Evolutionary conservation across 2,888 invertebrate species (phyloP), one percentile per base, ranked within the genome.

Genomic region (Craniophora ligustri): DNA sequence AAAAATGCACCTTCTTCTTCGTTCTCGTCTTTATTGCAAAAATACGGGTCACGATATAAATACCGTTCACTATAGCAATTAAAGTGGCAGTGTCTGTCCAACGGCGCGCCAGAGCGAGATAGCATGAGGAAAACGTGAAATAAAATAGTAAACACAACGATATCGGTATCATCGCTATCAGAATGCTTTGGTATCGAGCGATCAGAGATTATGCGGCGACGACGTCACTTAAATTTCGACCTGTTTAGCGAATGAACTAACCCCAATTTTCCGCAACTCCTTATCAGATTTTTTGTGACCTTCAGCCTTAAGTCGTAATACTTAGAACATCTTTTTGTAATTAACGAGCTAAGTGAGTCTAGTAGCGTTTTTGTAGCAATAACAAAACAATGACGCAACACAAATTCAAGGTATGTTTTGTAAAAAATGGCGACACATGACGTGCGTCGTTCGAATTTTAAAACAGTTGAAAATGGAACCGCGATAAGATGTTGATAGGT

Each of bases 71-170:
- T 79, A 75, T 69, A 76, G 77, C 78, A 79, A 81, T 84, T 82
- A 79, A 66, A 70, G 72, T 71, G 66, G 64, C 53, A 48, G 46
- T 64, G 59, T 67, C 70, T 69, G 56, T 54, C 61, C 62, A 19
- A 28, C 61, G 41, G 47, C 54, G 71, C 51, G 79, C 49, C 56
- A 56, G 86, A 91, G 79, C 59, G 85, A 79, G 89, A 91, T 32
- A 40, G 85, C 59, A 71, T 91, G 92, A 92, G 92, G 92, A 92
- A 85, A 92, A 91, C 85, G 86, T 86, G 85, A 73, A 85, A 81
- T 78, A 82, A 83, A 83, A 88, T 82, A 81, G 85, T 86, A 85
- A 86, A 85, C 73, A 78, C 77, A 66, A 74, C 66, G 73, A 75
- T 77, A 82, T 80, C 76, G 74, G 70, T 76, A 76, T 72, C 71